Conservation (phyloP, 2,113 vertebrate genomes). For the Microcebus griseorufus region DNA sequence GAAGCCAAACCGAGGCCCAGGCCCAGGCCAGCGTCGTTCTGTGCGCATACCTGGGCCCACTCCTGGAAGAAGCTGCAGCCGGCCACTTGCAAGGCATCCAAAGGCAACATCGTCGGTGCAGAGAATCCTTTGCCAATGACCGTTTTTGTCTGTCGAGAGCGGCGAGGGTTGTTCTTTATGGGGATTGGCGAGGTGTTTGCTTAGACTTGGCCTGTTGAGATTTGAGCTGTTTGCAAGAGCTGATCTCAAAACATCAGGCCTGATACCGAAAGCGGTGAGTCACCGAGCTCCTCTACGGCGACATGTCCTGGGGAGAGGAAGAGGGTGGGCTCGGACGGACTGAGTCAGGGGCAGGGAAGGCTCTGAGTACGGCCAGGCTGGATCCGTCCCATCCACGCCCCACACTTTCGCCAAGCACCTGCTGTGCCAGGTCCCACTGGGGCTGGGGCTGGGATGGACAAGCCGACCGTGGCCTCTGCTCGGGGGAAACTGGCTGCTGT, state of each 20-base stretch:
- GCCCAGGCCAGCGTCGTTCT: neutral
- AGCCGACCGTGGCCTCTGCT: neutral
- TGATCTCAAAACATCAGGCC: slow-evolving; percentile 10
- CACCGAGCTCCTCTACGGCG: neutral
- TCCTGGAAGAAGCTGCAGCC: accelerated
- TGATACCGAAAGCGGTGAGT: neutral
- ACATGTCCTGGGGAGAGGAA: neutral
- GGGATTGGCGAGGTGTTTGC: slow-evolving; percentile 62
- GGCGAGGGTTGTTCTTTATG: neutral
- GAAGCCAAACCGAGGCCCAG: too few relatives aligned
- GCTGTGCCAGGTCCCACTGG: neutral
- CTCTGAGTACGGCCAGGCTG: neutral
- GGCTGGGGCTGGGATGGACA: neutral
- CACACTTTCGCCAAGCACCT: neutral
- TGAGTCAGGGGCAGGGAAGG: neutral
- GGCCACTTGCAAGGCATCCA: neutral
- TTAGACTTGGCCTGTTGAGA: slow-evolving; percentile 27
- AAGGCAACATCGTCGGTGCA: neutral
- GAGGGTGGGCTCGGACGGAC: neutral
- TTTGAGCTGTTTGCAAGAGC: slow-evolving; percentile 44
- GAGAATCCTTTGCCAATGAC: neutral
- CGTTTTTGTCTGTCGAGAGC: slow-evolving; percentile 61
- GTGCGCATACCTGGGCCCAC: neutral
- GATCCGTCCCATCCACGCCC: accelerated
- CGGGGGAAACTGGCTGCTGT: neutral